These are phyloP conservation scores for Drosophila kanapiae DNA, from an alignment of 1,140 invertebrate genomes.

Conservation along the genomic window DNA sequence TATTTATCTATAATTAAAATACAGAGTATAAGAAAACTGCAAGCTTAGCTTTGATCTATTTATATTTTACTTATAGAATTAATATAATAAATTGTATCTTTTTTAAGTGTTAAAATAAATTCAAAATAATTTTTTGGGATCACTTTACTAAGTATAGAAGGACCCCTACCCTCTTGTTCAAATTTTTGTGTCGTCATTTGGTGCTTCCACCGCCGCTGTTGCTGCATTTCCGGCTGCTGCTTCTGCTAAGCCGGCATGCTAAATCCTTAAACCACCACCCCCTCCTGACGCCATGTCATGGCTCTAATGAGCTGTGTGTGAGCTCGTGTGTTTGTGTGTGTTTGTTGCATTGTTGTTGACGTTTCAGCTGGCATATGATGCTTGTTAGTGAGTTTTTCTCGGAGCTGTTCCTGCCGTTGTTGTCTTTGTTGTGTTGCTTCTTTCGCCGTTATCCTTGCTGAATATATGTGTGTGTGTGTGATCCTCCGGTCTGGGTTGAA, in stretches of 20 bases:
- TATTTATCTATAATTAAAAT: not conserved
- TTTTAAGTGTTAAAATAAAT: not conserved
- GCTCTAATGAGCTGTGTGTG: slow-evolving; percentile 76
- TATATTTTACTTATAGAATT: too few species aligned
- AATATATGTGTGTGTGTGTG: slow-evolving; percentile 6
- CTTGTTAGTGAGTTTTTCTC: slow-evolving; percentile 78
- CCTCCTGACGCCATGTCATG: slow-evolving; percentile 36
- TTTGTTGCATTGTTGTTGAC: slow-evolving; percentile 76
- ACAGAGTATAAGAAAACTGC: not conserved
- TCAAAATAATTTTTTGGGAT: not conserved
- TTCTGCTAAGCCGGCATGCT: slow-evolving; percentile 68
- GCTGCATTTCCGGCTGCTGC: slow-evolving; percentile 47
- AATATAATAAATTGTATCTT: not conserved
- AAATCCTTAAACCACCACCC: slow-evolving; percentile 54
- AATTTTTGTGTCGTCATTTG: slow-evolving; percentile 18
- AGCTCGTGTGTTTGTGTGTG: slow-evolving; percentile 19
- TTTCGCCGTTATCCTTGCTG: slow-evolving; percentile 51
- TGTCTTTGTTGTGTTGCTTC: slow-evolving; percentile 45
- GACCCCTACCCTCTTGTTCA: not conserved
- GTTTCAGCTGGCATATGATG: slow-evolving; percentile 81
- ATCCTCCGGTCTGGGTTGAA: slow-evolving; percentile 60
- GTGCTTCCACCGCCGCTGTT: slow-evolving; percentile 29
- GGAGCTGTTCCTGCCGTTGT: slow-evolving; percentile 33
- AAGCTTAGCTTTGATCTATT: too few species aligned
- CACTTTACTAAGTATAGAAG: not conserved